These are phyloP conservation scores for Stictonetta naevosa DNA, from an alignment of 2,113 vertebrate genomes.

Conservation along the genomic window DNA sequence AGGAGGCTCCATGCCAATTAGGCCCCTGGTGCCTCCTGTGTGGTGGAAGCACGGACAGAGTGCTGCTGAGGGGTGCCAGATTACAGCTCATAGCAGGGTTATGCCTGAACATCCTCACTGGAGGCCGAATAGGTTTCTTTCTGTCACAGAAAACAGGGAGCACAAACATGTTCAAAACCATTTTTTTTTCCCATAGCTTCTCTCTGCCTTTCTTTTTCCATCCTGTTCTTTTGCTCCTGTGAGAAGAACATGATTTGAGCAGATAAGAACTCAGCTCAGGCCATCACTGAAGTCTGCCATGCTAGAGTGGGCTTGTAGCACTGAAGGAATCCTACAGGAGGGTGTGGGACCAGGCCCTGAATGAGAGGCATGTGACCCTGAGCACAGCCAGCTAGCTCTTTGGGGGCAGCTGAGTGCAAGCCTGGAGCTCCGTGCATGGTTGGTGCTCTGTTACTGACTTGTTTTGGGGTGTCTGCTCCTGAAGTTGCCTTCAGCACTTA, in stretches of 20 bases:
- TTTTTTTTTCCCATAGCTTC: not conserved
- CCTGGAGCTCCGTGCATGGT: fast-evolving
- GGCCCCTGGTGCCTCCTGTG: not conserved
- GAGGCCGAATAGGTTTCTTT: not conserved
- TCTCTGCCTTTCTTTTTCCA: not conserved
- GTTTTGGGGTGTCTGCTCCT: not conserved
- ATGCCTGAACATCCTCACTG: not conserved
- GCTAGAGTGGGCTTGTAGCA: not conserved
- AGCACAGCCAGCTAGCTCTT: not conserved
- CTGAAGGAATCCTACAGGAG: not conserved
- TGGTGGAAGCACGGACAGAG: not conserved
- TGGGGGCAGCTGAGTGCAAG: not conserved
- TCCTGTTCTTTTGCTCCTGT: not conserved
- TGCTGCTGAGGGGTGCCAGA: not conserved
- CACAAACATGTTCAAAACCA: not conserved
- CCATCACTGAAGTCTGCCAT: not conserved
- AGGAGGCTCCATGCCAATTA: not conserved
- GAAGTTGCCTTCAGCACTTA: not conserved
- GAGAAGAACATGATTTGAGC: not conserved
- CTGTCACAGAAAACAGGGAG: not conserved
- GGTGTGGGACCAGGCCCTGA: fast-evolving
- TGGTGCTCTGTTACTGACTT: not conserved
- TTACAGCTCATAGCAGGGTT: not conserved
- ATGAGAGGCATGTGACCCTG: not conserved
- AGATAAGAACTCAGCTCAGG: not conserved